Evolutionary conservation across 37 sponge, comb jelly and placozoan genomes (phyloP).

Genomic region (Agelas oroides): DNA sequence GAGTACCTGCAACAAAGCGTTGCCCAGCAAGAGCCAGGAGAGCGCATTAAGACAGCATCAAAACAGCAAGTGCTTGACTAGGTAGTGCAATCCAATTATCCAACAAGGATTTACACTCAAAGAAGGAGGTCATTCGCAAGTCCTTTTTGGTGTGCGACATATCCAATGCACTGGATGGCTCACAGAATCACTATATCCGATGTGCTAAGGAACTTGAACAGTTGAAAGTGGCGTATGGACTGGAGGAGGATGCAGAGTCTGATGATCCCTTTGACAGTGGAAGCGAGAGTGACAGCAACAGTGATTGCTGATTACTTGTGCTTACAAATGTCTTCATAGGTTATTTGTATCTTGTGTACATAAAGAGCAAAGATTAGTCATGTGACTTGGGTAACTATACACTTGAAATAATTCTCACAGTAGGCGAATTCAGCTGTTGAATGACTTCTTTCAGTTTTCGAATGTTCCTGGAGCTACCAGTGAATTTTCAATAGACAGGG

Average conservation of each 20-base stretch:
- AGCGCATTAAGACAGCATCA: constrained; percentile 3
- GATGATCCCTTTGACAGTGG: not conserved
- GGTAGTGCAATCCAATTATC: not conserved
- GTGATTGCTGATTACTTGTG: too few species aligned
- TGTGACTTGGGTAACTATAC: too few species aligned
- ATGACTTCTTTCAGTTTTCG: too few species aligned
- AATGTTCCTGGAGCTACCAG: not conserved
- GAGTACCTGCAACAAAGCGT: constrained; percentile 22
- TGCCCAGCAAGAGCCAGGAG: not conserved
- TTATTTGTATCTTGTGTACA: too few species aligned
- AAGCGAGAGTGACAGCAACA: not conserved
- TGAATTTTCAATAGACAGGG: not conserved
- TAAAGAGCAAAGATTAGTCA: too few species aligned
- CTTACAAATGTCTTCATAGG: too few species aligned
- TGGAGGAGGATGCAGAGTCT: constrained; percentile 7
- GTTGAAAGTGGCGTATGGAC: not conserved
- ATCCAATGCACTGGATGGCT: constrained; percentile 37
- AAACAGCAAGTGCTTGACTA: constrained; percentile 13
- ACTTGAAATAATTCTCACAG: too few species aligned
- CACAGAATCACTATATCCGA: constrained; percentile 1
- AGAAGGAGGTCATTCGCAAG: not conserved
- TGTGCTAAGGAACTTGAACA: constrained; percentile 46
- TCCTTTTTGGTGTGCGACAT: constrained; percentile 39
- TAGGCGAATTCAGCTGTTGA: too few species aligned
- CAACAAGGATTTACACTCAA: not conserved